Conservation (phyloP, 2,797 vertebrate species). For the Mormyrus hasselquistii region DNA sequence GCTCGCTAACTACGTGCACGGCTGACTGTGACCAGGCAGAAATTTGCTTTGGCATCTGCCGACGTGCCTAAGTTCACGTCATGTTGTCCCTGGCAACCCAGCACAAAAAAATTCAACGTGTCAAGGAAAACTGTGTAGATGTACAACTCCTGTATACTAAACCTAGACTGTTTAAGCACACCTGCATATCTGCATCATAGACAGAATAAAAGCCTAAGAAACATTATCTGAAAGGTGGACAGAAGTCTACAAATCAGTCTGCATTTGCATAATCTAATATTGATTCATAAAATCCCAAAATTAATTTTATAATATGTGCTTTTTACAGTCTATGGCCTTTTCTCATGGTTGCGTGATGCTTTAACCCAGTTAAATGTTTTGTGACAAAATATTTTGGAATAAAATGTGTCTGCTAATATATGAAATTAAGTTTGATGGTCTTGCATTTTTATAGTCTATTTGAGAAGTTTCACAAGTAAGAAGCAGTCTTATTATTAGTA, state of each 20-base stretch:
- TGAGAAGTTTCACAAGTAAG: not conserved
- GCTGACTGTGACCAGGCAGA: constrained; percentile 1
- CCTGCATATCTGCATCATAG: not conserved
- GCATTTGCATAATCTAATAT: not conserved
- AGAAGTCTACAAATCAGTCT: not conserved
- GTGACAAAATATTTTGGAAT: not conserved
- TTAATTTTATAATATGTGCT: not conserved
- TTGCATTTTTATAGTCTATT: not conserved
- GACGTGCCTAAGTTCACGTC: not conserved
- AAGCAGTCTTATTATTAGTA: not conserved
- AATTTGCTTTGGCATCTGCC: not conserved
- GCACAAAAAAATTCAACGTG: not conserved
- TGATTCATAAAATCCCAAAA: not conserved
- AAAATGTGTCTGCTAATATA: not conserved
- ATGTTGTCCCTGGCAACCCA: not conserved
- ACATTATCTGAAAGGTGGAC: not conserved
- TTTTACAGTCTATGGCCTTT: not conserved
- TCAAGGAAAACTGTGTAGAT: not conserved
- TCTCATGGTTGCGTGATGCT: not conserved
- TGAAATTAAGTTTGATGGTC: not conserved
- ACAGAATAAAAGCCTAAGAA: not conserved
- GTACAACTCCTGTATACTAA: not conserved
- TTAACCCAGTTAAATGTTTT: not conserved
- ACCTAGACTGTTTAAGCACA: not conserved
- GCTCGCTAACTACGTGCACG: not conserved